Evolutionary conservation across 2,113 vertebrate genomes (phyloP).

Genomic region (Ageneiosus marmoratus): DNA sequence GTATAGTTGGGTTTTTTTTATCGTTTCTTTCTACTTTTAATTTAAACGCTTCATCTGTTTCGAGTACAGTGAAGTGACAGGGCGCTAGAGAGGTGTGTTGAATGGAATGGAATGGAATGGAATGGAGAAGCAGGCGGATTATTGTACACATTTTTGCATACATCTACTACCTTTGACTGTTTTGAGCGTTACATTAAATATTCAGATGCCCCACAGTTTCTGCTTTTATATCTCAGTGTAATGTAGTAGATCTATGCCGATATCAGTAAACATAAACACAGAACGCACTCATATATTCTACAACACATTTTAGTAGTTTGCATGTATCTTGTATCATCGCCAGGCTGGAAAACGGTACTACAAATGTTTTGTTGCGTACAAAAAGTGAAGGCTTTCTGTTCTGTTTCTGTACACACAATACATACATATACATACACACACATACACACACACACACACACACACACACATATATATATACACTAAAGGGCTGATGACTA

Average conservation of each 20-base stretch:
- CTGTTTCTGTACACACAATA: too few species aligned
- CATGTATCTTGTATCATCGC: constrained; percentile 78
- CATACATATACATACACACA: constrained; percentile 45
- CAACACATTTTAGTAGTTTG: constrained; percentile 72
- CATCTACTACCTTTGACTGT: constrained; percentile 56
- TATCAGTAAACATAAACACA: constrained; percentile 50
- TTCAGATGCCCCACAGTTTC: constrained; percentile 4
- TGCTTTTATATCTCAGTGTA: constrained; percentile 39
- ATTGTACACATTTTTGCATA: constrained; percentile 60
- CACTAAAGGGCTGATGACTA: constrained; percentile 52
- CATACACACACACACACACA: constrained; percentile 45
- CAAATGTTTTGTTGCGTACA: constrained; percentile 47
- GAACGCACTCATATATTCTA: constrained; percentile 59
- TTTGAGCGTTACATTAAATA: neutral
- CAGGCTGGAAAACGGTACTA: constrained; percentile 64
- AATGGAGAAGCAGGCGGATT: constrained; percentile 44
- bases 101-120: too few species aligned
- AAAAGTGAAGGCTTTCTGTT: constrained; percentile 45
- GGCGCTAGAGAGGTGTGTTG: constrained; percentile 61
- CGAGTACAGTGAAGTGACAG: constrained; percentile 62
- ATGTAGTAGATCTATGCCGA: constrained; percentile 72
- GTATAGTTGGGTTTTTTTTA: neutral
- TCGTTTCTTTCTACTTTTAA: constrained; percentile 48
- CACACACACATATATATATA: constrained; percentile 49
- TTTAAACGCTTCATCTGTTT: constrained; percentile 54